Percentiles rank a stretch among this genome's conserved stretches.
phyloP scores from a whole-genome alignment of 2,113 vertebrate genomes.

The Neogobius melanostomus region DNA sequence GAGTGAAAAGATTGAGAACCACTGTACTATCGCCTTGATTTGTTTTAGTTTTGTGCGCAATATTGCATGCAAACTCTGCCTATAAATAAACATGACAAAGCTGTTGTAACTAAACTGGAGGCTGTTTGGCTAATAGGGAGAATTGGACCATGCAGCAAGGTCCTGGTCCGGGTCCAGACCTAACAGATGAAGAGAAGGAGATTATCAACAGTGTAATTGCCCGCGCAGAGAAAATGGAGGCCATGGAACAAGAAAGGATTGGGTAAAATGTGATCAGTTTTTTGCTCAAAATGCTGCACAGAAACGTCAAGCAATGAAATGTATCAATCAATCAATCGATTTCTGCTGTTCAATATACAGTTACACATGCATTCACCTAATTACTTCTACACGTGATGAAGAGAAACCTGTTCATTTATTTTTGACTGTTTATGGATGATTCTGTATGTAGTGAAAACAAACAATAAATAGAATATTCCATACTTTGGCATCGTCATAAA shows the following conservation, averaged over 20 bases:
- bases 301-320: not conserved
- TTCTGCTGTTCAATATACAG: too few species aligned
- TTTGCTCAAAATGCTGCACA: not conserved
- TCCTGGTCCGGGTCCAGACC: slow-evolving; percentile 78
- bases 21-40: slow-evolving; percentile 3
- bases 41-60: not conserved
- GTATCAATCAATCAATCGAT: not conserved
- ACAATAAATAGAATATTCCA: too few species aligned
- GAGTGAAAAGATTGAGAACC: too few species aligned
- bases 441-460: too few species aligned
- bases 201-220: slow-evolving; percentile 94
- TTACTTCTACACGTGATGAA: too few species aligned
- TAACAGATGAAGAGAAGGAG: slow-evolving; percentile 96
- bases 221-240: slow-evolving; percentile 94
- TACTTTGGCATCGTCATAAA: too few species aligned
- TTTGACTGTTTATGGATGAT: too few species aligned
- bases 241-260: slow-evolving; percentile 95
- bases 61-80: not conserved
- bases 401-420: too few species aligned
- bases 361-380: too few species aligned
- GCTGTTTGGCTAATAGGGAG: slow-evolving; percentile 58
- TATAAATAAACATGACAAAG: slow-evolving; percentile 12
- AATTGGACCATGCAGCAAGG: slow-evolving; percentile 68
- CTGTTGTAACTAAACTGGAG: slow-evolving; percentile 17
- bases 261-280: slow-evolving; percentile 76